Base-by-base conservation (phyloP, 2,113 vertebrate genomes). In the Prietella phreatophila region DNA sequence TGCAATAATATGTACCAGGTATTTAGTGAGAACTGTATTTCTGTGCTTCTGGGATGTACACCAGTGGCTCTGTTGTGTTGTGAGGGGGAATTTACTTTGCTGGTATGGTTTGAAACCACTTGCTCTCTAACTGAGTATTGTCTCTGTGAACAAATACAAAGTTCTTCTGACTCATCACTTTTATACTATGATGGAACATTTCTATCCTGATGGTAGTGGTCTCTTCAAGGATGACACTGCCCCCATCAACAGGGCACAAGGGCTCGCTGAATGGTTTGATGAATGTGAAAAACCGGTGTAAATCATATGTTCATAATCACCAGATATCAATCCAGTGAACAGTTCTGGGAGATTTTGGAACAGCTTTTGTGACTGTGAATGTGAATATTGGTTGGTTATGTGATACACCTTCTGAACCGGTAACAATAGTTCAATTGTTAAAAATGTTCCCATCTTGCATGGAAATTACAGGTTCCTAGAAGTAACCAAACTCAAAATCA, bases 1-100 rank as follows among this genome's bases (percentile, higher is more conserved):
- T 83, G 71, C 19, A 82, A 83, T 33, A 60, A 47, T 50, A 58
- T 22, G 71, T 73, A 87, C n/a, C 67, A 87, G n/a, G 79, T 33
- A 33, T 81, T 60, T 36, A 63, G 80, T 75, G 53, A 19, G 86
- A 56, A 56, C 25, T 71, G 61, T 53, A 65, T 76, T 4, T 58
- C 36, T 58, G 65, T 82, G 42, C 42, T 61, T 65, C 6, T 33
- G 10, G 84, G 25, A 58, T 22, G 20, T 20, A 60, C 69, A 85
- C 71, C 53, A 42, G 14, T 75, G 33, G 7, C 8, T 20, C 6
- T 69, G n/a, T 73, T 27, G 42, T 42, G 53, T 36, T 78, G 11
- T 86, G 58, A 53, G 8, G 53, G n/a, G 53, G 14, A 14, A 39
- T 58, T 60, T 60, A 60, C 19, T 58, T 36, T 82, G 30, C 19